Base-by-base conservation (phyloP, 2,888 invertebrate genomes). In the Eulithis testata region DNA sequence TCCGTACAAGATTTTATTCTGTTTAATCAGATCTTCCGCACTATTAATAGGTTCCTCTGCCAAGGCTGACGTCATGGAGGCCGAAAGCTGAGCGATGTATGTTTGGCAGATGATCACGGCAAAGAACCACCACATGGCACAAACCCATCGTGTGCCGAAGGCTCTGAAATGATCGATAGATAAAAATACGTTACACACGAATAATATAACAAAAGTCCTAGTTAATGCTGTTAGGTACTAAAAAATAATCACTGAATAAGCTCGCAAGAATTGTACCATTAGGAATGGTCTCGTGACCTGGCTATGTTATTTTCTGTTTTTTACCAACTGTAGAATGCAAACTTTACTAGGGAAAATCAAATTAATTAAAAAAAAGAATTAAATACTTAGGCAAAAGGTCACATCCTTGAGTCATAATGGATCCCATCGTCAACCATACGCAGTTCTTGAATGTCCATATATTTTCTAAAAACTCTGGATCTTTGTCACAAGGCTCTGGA, bases 61-160 rank as follows among this genome's bases (percentile, higher is more conserved):
- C 60, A 97, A 92, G 11, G 97, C 97, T 71, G 96, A 96, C 1
- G 98, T 98, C 74, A 98, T 94, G 76, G 98, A 98, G 1, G 98
- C 98, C 1, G 98, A 98, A 80, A 98, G 94, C 87, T 98, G 98
- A 65, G 98, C 98, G 7, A 98, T 98, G 87, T 98, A 98, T 8
- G 98, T 98, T 64, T 98, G 97, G 70, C 97, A 96, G 93, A 98
- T 97, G 82, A 98, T 98, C 65, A 98, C 94, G 0, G 97, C 97
- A 86, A 98, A 98, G 88, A 98, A 98, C 98, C 98, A 98, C 98
- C 97, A 97, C 95, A 97, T 96, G 2, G 96, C 96, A 11, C 97
- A 97, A 0, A 98, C 96, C 93, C 98, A 95, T 49, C 98, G 94
- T 0, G 98, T 98, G 0, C 98, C 98, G 44, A 97, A 94, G 3